phyloP scores from a whole-genome alignment of 2,113 vertebrate genomes.

The Ifrita kowaldi region DNA sequence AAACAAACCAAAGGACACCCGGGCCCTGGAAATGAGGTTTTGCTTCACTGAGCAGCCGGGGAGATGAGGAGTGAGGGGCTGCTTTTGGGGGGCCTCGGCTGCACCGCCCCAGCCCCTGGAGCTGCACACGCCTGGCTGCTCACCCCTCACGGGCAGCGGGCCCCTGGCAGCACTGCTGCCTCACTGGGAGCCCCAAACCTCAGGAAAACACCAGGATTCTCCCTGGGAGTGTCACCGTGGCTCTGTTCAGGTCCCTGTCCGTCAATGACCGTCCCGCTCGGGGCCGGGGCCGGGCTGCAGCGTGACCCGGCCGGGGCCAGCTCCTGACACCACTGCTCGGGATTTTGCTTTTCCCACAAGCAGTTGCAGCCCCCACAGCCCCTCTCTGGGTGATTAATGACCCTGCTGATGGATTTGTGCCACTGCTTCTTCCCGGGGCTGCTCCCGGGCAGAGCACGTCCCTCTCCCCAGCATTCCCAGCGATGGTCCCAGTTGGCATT shows the following conservation, averaged over 20 bases:
- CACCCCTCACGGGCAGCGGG: not conserved
- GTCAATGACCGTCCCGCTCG: accelerated
- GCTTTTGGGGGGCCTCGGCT: accelerated
- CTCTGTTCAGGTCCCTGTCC: not conserved
- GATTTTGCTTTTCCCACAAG: not conserved
- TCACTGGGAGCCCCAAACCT: not conserved
- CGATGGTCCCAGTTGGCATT: not conserved
- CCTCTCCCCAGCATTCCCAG: not conserved
- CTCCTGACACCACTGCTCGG: not conserved
- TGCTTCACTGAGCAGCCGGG: not conserved
- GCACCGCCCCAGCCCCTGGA: not conserved
- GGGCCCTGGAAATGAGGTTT: not conserved
- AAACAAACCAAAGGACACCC: not conserved
- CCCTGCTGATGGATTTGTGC: not conserved
- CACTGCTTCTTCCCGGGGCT: not conserved
- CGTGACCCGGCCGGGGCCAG: accelerated
- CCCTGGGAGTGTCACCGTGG: accelerated
- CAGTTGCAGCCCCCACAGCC: not conserved
- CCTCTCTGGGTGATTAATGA: not conserved
- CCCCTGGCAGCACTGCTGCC: not conserved
- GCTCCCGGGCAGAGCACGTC: not conserved
- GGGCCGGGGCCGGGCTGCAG: not conserved
- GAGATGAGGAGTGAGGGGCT: not conserved
- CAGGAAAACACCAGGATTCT: not conserved
- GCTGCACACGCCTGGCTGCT: not conserved